Evolutionary conservation across 30 jellyfish, hydroid and myxozoan genomes (phyloP).

Genomic region (Pseudorhiza aurosa): DNA sequence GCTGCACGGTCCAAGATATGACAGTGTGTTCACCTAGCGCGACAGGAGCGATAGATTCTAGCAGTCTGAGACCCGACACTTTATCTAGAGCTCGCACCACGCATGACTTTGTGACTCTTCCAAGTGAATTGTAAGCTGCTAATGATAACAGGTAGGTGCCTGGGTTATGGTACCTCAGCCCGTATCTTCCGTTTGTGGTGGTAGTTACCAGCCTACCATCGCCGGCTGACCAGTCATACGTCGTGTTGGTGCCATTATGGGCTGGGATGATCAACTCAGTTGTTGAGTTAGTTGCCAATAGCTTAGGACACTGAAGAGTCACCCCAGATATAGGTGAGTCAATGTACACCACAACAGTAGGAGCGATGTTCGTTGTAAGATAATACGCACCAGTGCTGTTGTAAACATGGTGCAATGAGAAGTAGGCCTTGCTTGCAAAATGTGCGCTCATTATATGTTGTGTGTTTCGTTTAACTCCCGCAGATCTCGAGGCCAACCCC

Average conservation of each 20-base stretch:
- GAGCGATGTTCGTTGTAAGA: constrained; percentile 50
- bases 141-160: constrained; percentile 69
- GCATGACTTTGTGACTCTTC: constrained; percentile 43
- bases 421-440: constrained; percentile 54
- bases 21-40: constrained; percentile 60
- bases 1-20: constrained; percentile 69
- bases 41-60: constrained; percentile 48
- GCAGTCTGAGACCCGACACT: constrained; percentile 58
- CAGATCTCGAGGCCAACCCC: constrained; percentile 16
- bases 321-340: constrained; percentile 78
- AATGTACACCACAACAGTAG: constrained; percentile 61
- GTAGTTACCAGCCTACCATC: constrained; percentile 40
- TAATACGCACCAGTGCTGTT: constrained; percentile 75
- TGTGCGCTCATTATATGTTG: constrained; percentile 85
- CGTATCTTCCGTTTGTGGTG: constrained; percentile 7
- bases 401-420: constrained; percentile 73
- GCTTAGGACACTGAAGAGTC: constrained; percentile 53
- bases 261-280: constrained; percentile 36
- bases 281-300: constrained; percentile 38
- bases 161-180: constrained; percentile 57
- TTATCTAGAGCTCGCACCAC: constrained; percentile 52
- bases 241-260: constrained; percentile 83
- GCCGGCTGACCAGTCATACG: constrained; percentile 84
- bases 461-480: constrained; percentile 15
- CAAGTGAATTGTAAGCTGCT: constrained; percentile 72